Conservation (phyloP, 23 tunicate species). For the Halocynthia aurantium region DNA sequence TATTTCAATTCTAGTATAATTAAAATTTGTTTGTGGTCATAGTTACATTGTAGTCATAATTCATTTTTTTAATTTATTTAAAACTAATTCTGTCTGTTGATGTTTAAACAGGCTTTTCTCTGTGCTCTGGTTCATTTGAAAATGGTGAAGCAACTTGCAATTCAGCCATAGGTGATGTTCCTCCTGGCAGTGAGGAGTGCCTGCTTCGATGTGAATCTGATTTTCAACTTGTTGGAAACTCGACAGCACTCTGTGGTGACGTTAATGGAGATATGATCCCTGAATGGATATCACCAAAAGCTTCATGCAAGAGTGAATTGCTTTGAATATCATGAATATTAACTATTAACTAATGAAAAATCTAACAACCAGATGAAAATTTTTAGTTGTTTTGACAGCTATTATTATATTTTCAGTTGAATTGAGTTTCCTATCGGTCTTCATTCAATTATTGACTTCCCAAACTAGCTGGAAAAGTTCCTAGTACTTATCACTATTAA, state of each 20-base stretch:
- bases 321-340: neutral
- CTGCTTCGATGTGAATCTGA: neutral
- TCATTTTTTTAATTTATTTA: no score
- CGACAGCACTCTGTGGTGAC: constrained; percentile 8
- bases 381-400: neutral
- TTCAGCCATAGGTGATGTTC: no score
- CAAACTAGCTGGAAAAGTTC: no score
- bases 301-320: constrained; percentile 8
- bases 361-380: neutral
- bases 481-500: no score
- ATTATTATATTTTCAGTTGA: neutral
- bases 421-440: no score
- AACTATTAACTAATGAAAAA: no score
- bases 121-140: neutral
- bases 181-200: constrained; percentile 2
- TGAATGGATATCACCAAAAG: constrained; percentile 14
- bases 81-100: no score
- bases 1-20: no score
- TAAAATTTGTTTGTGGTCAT: no score
- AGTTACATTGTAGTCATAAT: no score
- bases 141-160: neutral
- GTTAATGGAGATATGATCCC: neutral
- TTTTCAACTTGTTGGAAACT: constrained; percentile 6
- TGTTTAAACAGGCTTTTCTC: neutral
- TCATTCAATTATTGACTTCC: no score